A percentile compares a stretch with the other conserved stretches of the same genome.
Conservation (phyloP, 2,888 invertebrate genomes). For the Scaptomyza flava region DNA sequence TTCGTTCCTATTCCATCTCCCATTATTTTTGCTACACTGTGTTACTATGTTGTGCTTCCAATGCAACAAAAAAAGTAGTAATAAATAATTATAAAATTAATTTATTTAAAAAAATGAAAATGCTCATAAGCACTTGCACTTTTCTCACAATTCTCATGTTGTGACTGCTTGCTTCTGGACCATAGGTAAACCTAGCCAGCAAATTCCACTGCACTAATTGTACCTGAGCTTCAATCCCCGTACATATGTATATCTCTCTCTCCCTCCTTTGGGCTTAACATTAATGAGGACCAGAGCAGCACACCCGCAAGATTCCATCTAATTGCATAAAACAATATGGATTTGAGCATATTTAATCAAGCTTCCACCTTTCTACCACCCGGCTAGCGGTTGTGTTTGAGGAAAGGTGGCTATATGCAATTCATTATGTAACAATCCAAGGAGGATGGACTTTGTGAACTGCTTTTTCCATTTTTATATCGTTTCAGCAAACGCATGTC, state of each 20-base stretch:
- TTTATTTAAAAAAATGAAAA: no score
- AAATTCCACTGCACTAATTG: not conserved
- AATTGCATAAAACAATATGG: not conserved
- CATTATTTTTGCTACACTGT: not conserved
- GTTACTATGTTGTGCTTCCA: no score
- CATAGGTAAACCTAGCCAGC: not conserved
- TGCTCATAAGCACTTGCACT: not conserved
- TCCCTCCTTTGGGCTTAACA: not conserved
- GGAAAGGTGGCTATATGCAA: slow-evolving; percentile 2
- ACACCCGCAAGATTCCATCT: no score
- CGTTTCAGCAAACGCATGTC: slow-evolving; percentile 79
- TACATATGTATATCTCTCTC: not conserved
- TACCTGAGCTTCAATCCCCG: not conserved
- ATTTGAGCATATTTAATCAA: not conserved
- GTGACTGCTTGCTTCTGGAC: not conserved
- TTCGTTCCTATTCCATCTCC: not conserved
- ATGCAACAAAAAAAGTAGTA: not conserved
- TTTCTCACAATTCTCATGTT: not conserved
- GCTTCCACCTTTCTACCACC: not conserved
- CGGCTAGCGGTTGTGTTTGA: not conserved
- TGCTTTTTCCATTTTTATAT: not conserved
- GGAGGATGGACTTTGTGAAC: slow-evolving; percentile 7
- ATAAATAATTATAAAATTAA: no score
- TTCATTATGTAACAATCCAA: slow-evolving; percentile 1
- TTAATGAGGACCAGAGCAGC: not conserved